Evolutionary conservation across 2,113 vertebrate species (phyloP).

Genomic region (Steatornis caripensis): DNA sequence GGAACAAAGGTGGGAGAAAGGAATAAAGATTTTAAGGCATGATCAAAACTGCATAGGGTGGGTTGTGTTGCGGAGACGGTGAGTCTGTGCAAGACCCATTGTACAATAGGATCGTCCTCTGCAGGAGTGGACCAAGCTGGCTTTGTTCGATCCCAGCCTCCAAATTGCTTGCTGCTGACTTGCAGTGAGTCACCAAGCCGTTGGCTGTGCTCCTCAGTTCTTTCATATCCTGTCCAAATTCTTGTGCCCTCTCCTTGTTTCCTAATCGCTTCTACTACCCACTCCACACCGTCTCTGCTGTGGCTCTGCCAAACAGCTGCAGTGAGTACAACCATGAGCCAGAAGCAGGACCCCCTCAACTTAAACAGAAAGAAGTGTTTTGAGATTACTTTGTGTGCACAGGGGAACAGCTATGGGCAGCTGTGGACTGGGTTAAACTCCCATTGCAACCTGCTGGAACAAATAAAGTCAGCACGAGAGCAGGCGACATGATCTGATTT

Average conservation of each 20-base stretch:
- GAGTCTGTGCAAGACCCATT: background rate
- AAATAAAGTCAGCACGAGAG: background rate
- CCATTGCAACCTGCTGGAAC: background rate
- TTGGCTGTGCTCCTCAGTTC: background rate
- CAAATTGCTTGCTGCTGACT: background rate
- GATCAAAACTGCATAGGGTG: background rate
- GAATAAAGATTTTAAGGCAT: background rate
- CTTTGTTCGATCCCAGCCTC: background rate
- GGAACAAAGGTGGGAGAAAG: background rate
- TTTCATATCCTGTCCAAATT: background rate
- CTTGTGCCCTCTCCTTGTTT: slow-evolving; percentile 10
- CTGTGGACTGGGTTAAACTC: background rate
- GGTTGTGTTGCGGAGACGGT: background rate
- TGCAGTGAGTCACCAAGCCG: background rate
- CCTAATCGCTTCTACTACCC: background rate
- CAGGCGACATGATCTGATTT: background rate
- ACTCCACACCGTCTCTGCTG: background rate
- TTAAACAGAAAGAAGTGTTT: background rate
- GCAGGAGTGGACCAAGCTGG: background rate
- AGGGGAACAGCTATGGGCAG: background rate
- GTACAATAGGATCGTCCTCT: background rate
- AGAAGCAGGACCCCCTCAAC: background rate
- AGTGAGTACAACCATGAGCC: background rate
- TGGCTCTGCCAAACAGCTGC: slow-evolving; percentile 25
- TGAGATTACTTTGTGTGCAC: background rate